phyloP scores from a whole-genome alignment of 1,140 invertebrate species.

The Penaeus japonicus region DNA sequence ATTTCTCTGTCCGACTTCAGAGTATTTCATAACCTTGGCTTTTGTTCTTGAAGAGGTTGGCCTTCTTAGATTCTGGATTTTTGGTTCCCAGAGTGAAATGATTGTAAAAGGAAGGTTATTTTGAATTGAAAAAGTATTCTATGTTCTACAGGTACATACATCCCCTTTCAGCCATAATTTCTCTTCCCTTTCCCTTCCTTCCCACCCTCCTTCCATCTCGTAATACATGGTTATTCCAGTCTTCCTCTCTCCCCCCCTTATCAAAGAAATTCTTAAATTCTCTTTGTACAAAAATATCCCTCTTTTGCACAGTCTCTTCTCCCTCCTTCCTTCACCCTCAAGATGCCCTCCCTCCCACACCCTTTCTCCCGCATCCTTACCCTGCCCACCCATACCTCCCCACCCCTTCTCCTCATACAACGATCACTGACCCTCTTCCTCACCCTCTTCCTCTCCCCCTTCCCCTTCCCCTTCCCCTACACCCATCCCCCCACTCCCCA shows the following conservation, averaged over 20 bases:
- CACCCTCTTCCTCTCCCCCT: background rate
- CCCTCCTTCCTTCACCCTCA: background rate
- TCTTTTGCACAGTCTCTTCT: no score
- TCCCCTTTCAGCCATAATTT: no score
- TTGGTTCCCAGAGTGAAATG: no score
- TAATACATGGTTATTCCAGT: background rate
- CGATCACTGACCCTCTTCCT: background rate
- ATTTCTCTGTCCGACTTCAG: no score
- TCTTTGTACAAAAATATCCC: background rate
- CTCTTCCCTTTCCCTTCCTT: background rate
- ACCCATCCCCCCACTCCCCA: no score
- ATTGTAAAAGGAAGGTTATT: no score
- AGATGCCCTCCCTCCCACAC: background rate
- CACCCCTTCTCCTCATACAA: background rate
- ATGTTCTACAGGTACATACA: no score
- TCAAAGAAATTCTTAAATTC: background rate
- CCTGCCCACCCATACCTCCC: background rate
- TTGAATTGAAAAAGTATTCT: no score
- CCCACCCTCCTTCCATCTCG: background rate
- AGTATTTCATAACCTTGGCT: no score
- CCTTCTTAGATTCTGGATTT: no score
- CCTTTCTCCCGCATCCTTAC: background rate
- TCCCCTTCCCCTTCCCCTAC: no score
- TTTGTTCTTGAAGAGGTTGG: no score
- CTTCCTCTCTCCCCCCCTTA: background rate